phyloP scores from a whole-genome alignment of 2,113 vertebrate species.

The Eublepharis macularius region DNA sequence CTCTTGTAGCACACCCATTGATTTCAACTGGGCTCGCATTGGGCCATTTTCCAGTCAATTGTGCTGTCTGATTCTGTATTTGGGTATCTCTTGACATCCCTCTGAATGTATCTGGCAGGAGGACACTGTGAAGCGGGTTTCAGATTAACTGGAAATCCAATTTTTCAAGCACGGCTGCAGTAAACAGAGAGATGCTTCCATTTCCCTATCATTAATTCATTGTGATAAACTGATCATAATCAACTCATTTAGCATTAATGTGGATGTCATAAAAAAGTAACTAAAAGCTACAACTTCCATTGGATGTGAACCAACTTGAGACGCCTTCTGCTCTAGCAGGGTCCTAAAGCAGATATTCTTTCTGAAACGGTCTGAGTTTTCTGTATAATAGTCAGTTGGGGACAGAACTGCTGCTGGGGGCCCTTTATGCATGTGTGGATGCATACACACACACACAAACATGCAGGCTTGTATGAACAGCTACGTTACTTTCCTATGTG shows the following conservation, averaged over 20 bases:
- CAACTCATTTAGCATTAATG: conserved; percentile 11
- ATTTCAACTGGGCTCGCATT: neutral
- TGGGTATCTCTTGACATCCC: neutral
- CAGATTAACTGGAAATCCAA: neutral
- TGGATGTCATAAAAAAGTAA: neutral
- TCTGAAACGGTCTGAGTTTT: neutral
- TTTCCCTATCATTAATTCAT: conserved; percentile 20
- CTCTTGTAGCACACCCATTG: neutral
- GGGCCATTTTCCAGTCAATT: neutral
- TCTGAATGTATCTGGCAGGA: neutral
- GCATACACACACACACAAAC: neutral
- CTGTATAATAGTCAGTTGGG: neutral
- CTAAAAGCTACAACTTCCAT: neutral
- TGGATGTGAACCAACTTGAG: neutral
- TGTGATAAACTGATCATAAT: conserved; percentile 11
- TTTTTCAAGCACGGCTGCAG: neutral
- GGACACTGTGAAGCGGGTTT: neutral
- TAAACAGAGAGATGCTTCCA: neutral
- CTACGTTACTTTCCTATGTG: neutral
- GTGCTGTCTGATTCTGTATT: too few relatives aligned
- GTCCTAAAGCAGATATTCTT: neutral
- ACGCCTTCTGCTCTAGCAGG: neutral
- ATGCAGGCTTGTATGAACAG: too few relatives aligned
- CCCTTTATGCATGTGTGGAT: neutral
- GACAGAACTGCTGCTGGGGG: too few relatives aligned